These are phyloP conservation scores for Montipora capricornis DNA, from an alignment of 64 coral and sea anemone genomes.

Conservation along the genomic window DNA sequence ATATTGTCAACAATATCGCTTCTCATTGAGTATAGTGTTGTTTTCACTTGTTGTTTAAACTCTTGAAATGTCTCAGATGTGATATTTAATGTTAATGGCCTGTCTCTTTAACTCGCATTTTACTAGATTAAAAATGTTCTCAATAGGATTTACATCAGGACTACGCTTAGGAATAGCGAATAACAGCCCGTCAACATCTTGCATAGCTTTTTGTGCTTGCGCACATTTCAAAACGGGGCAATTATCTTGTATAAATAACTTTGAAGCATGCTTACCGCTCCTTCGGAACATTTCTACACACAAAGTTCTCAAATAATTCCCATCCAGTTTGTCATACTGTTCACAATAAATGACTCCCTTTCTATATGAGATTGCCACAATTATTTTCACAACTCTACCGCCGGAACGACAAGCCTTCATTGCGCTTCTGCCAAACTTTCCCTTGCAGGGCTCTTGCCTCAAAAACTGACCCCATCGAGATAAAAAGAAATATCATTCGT, in stretches of 20 bases:
- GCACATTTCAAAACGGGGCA: background rate
- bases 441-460: too few relatives aligned
- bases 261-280: too few relatives aligned
- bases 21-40: conserved; percentile 16
- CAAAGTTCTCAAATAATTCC: too few relatives aligned
- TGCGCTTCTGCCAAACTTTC: too few relatives aligned
- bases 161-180: conserved; percentile 45
- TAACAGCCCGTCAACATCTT: background rate
- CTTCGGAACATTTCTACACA: too few relatives aligned
- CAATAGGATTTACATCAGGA: conserved; percentile 63
- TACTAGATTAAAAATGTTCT: conserved; percentile 58
- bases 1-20: conserved; percentile 30
- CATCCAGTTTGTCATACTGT: too few relatives aligned
- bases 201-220: background rate
- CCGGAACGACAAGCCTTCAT: too few relatives aligned
- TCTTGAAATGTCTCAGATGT: conserved; percentile 52
- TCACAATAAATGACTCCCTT: too few relatives aligned
- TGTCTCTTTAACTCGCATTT: conserved; percentile 8
- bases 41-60: conserved; percentile 19
- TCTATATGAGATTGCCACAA: too few relatives aligned
- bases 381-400: too few relatives aligned
- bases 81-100: conserved; percentile 35
- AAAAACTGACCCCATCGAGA: too few relatives aligned
- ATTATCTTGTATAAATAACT: background rate
- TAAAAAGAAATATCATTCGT: too few relatives aligned